These are phyloP conservation scores for Callimorpha dominula DNA, from an alignment of 2,888 invertebrate species.

Conservation along the genomic window DNA sequence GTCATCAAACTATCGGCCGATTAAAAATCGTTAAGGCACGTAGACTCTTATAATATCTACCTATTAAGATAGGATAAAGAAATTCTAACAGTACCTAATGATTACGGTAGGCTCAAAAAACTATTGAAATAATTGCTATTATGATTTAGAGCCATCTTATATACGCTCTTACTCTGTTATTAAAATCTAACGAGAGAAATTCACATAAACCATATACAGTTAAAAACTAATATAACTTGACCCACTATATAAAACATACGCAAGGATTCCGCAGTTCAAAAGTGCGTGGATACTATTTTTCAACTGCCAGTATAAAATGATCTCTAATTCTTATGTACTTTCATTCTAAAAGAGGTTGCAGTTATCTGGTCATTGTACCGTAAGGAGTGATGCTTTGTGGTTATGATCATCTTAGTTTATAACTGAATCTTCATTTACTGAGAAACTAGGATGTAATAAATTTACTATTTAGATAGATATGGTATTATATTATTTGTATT, in stretches of 20 bases:
- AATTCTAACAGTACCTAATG: constrained; percentile 4
- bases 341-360: constrained; percentile 54
- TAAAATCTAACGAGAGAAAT: constrained; percentile 69
- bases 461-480: constrained; percentile 40
- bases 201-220: constrained; percentile 61
- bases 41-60: too few species aligned
- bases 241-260: constrained; percentile 58
- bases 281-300: constrained; percentile 64
- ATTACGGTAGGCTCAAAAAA: too few species aligned
- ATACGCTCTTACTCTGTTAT: constrained; percentile 50
- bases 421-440: constrained; percentile 72
- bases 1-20: too few species aligned
- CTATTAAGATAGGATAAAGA: too few species aligned
- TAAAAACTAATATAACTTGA: constrained; percentile 62
- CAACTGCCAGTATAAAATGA: constrained; percentile 55
- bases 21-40: too few species aligned
- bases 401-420: constrained; percentile 73
- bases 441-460: constrained; percentile 55
- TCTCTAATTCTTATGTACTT: constrained; percentile 47
- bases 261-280: constrained; percentile 59
- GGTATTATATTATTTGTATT: constrained; percentile 14
- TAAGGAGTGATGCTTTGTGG: constrained; percentile 74
- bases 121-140: constrained; percentile 15
- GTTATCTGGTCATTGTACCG: constrained; percentile 64
- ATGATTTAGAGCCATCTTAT: constrained; percentile 36